These are phyloP conservation scores for Nipponacmea schrenckii DNA, from an alignment of 2,888 invertebrate species.

Conservation along the genomic window DNA sequence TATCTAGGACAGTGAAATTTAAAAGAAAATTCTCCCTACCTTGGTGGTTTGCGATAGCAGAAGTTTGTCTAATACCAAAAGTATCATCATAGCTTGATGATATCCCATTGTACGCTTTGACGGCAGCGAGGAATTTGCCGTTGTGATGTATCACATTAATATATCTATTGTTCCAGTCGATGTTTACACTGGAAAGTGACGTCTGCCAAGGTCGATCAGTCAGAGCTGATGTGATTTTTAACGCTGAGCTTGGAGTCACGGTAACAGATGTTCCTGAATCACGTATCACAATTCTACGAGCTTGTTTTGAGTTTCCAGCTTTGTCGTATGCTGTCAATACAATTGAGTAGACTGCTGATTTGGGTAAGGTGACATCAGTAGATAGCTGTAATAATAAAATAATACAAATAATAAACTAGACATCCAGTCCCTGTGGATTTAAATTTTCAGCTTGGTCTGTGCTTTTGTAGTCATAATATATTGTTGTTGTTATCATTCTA, in stretches of 20 bases:
- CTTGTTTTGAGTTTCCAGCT: not conserved
- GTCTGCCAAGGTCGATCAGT: not conserved
- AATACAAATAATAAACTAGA: too few species aligned
- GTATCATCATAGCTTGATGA: slow-evolving; percentile 25
- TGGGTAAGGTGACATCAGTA: not conserved
- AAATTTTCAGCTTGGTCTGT: too few species aligned
- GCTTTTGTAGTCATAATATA: too few species aligned
- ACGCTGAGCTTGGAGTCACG: not conserved
- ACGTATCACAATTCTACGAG: not conserved
- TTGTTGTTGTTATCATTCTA: too few species aligned
- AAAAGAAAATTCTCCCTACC: slow-evolving; percentile 10
- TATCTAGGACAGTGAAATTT: too few species aligned
- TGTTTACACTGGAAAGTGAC: not conserved
- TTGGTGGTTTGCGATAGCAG: slow-evolving; percentile 17
- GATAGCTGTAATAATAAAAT: too few species aligned
- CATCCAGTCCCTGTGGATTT: too few species aligned
- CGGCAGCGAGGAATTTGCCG: not conserved
- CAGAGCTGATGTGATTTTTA: not conserved
- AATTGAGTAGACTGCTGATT: not conserved
- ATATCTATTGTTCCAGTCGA: not conserved
- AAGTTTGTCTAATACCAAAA: slow-evolving; percentile 16
- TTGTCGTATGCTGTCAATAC: not conserved
- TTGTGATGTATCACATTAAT: not conserved
- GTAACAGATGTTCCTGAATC: not conserved
- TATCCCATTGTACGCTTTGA: slow-evolving; percentile 11